Evolutionary conservation across 2,888 invertebrate genomes (phyloP).

Genomic region (Nezara viridula): DNA sequence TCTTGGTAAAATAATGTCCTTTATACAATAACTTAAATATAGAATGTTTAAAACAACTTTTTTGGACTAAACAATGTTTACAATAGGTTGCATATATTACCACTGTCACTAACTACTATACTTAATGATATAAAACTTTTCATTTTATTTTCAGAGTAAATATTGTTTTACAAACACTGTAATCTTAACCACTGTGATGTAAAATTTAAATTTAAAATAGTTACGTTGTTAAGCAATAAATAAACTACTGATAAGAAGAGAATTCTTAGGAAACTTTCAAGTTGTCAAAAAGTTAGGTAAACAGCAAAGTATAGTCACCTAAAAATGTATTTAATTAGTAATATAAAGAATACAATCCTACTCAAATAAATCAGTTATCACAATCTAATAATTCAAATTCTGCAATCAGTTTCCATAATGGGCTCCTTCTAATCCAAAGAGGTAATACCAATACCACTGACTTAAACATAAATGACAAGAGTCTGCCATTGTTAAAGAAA

Average conservation of each 20-base stretch:
- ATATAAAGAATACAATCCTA: not conserved
- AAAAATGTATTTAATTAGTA: not conserved
- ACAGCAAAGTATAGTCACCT: not conserved
- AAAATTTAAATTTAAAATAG: not conserved
- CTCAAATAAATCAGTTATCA: not conserved
- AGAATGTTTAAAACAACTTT: too few relatives aligned
- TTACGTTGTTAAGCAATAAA: not conserved
- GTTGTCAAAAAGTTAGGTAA: not conserved
- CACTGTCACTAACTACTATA: not conserved
- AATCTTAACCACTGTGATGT: not conserved
- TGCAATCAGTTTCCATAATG: not conserved
- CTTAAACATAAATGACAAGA: too few relatives aligned
- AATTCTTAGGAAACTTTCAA: not conserved
- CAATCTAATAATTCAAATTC: not conserved
- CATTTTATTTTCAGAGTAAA: not conserved
- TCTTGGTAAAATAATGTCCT: too few relatives aligned
- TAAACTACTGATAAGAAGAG: not conserved
- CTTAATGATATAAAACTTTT: not conserved
- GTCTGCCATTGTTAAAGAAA: too few relatives aligned
- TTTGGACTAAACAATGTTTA: too few relatives aligned
- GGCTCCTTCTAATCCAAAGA: not conserved
- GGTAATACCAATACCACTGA: not conserved
- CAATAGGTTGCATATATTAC: too few relatives aligned
- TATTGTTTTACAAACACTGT: not conserved
- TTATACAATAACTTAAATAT: too few relatives aligned